phyloP scores from a whole-genome alignment of 2,888 invertebrate genomes.

The Andrena minutula region DNA sequence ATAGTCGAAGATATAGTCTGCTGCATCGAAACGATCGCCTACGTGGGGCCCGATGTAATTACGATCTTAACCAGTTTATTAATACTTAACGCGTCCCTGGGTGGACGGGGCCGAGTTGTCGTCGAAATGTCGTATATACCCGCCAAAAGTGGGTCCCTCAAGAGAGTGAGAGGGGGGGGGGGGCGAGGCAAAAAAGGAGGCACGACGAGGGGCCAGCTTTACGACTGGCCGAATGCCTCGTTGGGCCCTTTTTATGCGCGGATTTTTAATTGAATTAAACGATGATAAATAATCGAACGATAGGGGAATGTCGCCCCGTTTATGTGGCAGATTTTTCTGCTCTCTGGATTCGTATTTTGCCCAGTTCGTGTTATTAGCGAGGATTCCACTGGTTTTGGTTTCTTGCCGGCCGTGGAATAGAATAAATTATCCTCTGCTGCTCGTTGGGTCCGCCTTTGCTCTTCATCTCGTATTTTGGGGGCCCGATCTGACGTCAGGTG shows the following conservation, averaged over 20 bases:
- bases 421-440: slow-evolving; percentile 15
- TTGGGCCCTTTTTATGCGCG: slow-evolving; percentile 59
- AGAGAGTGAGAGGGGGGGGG: neutral
- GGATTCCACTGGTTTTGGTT: slow-evolving; percentile 4
- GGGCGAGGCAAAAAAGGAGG: slow-evolving; percentile 44
- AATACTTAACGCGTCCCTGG: slow-evolving; percentile 54
- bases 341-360: slow-evolving; percentile 39
- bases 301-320: slow-evolving; percentile 49
- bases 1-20: slow-evolving; percentile 7
- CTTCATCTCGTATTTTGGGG: neutral
- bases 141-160: slow-evolving; percentile 37
- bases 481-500: neutral
- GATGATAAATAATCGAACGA: slow-evolving; percentile 62
- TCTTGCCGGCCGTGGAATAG: slow-evolving; percentile 17
- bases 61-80: slow-evolving; percentile 69
- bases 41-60: slow-evolving; percentile 65
- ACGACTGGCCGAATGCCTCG: slow-evolving; percentile 58
- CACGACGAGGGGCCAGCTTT: slow-evolving; percentile 46
- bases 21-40: slow-evolving; percentile 56
- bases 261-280: slow-evolving; percentile 67
- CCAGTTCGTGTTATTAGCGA: neutral
- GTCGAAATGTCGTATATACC: slow-evolving; percentile 48
- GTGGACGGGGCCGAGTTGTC: slow-evolving; percentile 1
- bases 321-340: slow-evolving; percentile 53
- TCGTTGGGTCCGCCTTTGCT: neutral